phyloP scores from a whole-genome alignment of 2,888 invertebrate species.

The Gordius sp. region DNA sequence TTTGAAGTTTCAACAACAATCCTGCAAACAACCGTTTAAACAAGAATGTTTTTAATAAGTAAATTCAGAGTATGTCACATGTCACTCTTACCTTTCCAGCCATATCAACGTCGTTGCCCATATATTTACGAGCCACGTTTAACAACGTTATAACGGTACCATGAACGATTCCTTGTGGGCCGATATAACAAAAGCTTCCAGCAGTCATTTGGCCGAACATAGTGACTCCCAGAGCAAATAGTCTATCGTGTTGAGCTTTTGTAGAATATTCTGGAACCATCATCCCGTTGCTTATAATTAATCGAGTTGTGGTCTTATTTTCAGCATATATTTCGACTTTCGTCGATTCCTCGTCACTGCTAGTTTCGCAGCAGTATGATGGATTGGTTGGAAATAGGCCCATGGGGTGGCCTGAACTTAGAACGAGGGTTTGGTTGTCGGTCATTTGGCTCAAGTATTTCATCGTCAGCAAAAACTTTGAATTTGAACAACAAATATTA shows the following conservation, averaged over 20 bases:
- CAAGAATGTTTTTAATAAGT: too few species aligned
- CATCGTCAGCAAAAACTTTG: slow-evolving; percentile 36
- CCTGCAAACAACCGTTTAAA: too few species aligned
- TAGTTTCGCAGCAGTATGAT: too few species aligned
- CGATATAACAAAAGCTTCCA: slow-evolving; percentile 39
- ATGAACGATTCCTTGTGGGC: slow-evolving; percentile 41
- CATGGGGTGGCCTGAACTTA: slow-evolving; percentile 39
- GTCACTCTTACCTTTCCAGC: slow-evolving; percentile 31
- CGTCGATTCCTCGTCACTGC: too few species aligned
- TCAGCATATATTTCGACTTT: too few species aligned
- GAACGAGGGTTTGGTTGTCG: slow-evolving; percentile 35
- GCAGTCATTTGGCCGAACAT: slow-evolving; percentile 42
- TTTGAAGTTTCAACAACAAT: too few species aligned
- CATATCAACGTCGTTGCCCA: slow-evolving; percentile 29
- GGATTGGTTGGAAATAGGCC: slow-evolving; percentile 34
- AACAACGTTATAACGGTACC: slow-evolving; percentile 38
- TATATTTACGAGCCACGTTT: slow-evolving; percentile 36
- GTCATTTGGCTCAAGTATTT: slow-evolving; percentile 35
- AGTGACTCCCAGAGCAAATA: slow-evolving; percentile 37
- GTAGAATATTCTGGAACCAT: slow-evolving; percentile 37
- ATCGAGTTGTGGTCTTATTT: slow-evolving; percentile 31
- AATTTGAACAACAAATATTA: slow-evolving; percentile 16
- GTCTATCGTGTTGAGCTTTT: slow-evolving; percentile 33
- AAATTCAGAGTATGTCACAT: too few species aligned
- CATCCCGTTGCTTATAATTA: slow-evolving; percentile 40